phyloP scores from a whole-genome alignment of 2,888 invertebrate species.

The Fragum fragum region DNA sequence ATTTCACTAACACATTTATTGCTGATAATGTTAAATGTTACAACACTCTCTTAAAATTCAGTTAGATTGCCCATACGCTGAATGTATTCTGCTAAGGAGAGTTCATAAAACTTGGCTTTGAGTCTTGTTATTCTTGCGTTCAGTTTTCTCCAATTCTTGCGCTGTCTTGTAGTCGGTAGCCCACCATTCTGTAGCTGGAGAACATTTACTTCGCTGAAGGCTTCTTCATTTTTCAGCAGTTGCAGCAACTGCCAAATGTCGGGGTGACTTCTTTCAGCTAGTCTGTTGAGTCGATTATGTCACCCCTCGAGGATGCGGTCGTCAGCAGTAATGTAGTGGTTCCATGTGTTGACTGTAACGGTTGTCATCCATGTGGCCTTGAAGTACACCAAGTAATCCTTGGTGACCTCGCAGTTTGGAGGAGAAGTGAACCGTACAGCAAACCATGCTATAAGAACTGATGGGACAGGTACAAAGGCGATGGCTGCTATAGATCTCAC shows the following conservation, averaged over 20 bases:
- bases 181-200: slow-evolving; percentile 22
- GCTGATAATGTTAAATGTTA: too few relatives aligned
- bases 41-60: too few relatives aligned
- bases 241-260: slow-evolving; percentile 11
- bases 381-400: not conserved
- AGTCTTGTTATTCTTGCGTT: too few relatives aligned
- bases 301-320: slow-evolving; percentile 20
- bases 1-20: too few relatives aligned
- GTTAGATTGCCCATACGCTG: too few relatives aligned
- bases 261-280: slow-evolving; percentile 11
- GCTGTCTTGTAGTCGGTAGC: not conserved
- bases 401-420: slow-evolving; percentile 14
- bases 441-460: slow-evolving; percentile 3
- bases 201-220: slow-evolving; percentile 27
- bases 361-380: slow-evolving; percentile 2
- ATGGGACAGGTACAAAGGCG: not conserved
- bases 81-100: too few relatives aligned
- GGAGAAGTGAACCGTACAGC: not conserved
- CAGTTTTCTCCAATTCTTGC: too few relatives aligned
- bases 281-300: slow-evolving; percentile 25
- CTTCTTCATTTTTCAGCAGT: slow-evolving; percentile 20
- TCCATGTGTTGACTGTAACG: not conserved
- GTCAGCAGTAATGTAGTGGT: not conserved
- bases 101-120: too few relatives aligned
- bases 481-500: slow-evolving; percentile 18